Evolutionary conservation across 2,113 vertebrate genomes (phyloP).

Genomic region (Lampris megalopsis): DNA sequence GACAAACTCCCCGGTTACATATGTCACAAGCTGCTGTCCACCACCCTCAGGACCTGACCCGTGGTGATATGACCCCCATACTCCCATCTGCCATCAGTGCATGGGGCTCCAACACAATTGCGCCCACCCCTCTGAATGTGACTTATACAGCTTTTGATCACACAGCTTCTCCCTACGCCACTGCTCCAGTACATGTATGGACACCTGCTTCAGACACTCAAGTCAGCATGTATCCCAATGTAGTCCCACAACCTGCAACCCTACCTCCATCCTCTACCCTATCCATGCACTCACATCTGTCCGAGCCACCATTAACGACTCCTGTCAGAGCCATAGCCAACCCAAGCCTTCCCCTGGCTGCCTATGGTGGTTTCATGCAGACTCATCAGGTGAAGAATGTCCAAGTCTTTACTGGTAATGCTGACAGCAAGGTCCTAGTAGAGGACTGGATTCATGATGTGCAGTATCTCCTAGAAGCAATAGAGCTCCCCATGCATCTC

Average conservation of each 20-base stretch:
- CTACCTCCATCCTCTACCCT: not conserved
- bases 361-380: not conserved
- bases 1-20: not conserved
- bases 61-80: too few relatives aligned
- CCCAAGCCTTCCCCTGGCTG: not conserved
- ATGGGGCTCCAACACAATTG: too few relatives aligned
- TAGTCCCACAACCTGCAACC: not conserved
- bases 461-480: constrained; percentile 36
- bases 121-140: not conserved
- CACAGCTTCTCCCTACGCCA: not conserved
- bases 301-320: too few relatives aligned
- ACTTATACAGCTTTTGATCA: too few relatives aligned
- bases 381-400: too few relatives aligned
- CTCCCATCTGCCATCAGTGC: too few relatives aligned
- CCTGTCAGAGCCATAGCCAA: not conserved
- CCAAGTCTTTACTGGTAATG: too few relatives aligned
- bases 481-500: constrained; percentile 23
- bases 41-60: too few relatives aligned
- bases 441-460: constrained; percentile 7
- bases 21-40: not conserved
- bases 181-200: not conserved
- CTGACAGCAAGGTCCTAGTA: constrained; percentile 1
- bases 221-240: constrained; percentile 1
- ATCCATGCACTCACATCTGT: too few relatives aligned
- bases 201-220: not conserved